A percentile compares a stretch with the other conserved stretches of the same genome.
These are phyloP conservation scores for Dendrocopos noguchii DNA, from an alignment of 2,113 vertebrate species.

Conservation along the genomic window DNA sequence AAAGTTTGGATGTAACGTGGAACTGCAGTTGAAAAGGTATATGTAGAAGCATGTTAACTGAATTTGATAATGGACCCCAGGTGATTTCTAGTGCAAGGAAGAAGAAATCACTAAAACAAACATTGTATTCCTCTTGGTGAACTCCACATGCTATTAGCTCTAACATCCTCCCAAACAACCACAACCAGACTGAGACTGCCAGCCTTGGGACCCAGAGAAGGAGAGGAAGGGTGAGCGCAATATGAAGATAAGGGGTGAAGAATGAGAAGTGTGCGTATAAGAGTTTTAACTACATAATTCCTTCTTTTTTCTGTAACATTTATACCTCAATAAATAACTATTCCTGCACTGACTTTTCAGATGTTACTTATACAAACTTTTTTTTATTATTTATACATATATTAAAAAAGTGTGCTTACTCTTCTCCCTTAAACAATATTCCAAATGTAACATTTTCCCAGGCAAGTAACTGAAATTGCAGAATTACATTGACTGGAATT, in stretches of 20 bases:
- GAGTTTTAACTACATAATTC: not conserved
- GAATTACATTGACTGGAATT: not conserved
- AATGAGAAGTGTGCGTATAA: not conserved
- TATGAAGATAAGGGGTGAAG: not conserved
- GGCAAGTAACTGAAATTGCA: not conserved
- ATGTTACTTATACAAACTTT: not conserved
- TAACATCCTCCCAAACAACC: not conserved
- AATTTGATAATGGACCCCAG: not conserved
- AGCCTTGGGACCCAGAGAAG: not conserved
- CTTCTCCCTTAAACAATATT: not conserved
- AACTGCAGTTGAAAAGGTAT: not conserved
- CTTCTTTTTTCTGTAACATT: not conserved
- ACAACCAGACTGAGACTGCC: not conserved
- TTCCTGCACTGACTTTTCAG: not conserved
- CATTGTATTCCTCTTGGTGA: not conserved
- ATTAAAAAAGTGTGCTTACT: not conserved
- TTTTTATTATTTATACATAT: not conserved
- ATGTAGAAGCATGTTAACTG: not conserved
- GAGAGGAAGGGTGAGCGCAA: accelerated
- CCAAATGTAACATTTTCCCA: not conserved
- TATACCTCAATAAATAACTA: not conserved
- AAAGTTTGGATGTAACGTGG: not conserved
- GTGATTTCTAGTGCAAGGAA: not conserved
- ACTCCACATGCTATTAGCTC: not conserved
- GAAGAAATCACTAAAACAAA: not conserved